Percentiles rank a stretch among this genome's conserved stretches.
phyloP scores from a whole-genome alignment of 30 jellyfish, hydroid and myxozoan genomes.

The Chrysaora quinquecirrha region DNA sequence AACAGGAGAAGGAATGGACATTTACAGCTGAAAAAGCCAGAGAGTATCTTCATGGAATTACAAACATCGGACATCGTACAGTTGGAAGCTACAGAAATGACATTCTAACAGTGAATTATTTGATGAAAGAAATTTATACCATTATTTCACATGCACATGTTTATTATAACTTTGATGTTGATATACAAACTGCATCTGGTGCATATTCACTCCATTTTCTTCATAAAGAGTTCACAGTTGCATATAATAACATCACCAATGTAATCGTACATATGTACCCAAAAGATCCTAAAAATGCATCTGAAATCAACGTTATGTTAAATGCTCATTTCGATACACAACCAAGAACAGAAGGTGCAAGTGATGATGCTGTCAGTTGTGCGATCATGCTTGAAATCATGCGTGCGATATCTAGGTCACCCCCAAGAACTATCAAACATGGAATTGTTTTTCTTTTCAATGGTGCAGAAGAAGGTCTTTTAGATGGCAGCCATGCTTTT shows the following conservation, averaged over 20 bases:
- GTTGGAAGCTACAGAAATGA: constrained; percentile 92
- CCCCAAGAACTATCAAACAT: constrained; percentile 75
- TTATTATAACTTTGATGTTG: constrained; percentile 70
- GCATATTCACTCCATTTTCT: constrained; percentile 58
- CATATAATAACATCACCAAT: constrained; percentile 85
- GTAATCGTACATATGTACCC: constrained; percentile 85
- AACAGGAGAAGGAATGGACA: constrained; percentile 33
- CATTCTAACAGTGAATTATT: constrained; percentile 71
- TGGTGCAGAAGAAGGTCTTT: constrained; percentile 97
- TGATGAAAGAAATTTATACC: constrained; percentile 57
- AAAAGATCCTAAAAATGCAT: constrained; percentile 42
- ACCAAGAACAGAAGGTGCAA: constrained; percentile 92
- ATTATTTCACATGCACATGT: constrained; percentile 67
- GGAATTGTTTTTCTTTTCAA: constrained; percentile 93
- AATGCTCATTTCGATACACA: constrained; percentile 95
- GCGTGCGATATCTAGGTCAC: constrained; percentile 75
- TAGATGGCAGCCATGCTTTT: constrained; percentile 96
- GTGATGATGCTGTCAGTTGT: constrained; percentile 97
- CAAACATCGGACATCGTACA: constrained; percentile 84
- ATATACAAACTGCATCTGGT: constrained; percentile 89
- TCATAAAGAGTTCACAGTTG: constrained; percentile 60
- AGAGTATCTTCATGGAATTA: constrained; percentile 65
- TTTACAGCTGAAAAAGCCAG: constrained; percentile 93
- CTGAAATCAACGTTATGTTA: constrained; percentile 45
- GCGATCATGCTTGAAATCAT: constrained; percentile 94